Conservation (phyloP, 2,888 invertebrate genomes). For the Margaritifera margaritifera region DNA sequence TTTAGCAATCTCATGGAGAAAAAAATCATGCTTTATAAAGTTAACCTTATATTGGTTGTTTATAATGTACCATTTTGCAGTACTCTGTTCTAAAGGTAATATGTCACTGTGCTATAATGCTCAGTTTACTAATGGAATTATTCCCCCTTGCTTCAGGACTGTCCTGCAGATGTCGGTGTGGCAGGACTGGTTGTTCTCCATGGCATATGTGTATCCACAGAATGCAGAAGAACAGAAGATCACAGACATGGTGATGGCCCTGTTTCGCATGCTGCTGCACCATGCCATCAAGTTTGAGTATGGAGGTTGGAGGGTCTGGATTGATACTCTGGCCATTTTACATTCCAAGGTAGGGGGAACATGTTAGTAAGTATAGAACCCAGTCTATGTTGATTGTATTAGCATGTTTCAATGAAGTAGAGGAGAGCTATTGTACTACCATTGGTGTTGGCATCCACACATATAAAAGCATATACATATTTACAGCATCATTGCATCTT, state of each 20-base stretch:
- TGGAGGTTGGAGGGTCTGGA: slow-evolving; percentile 99
- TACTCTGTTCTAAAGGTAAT: not conserved
- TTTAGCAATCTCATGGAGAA: too few species aligned
- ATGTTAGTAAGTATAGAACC: not conserved
- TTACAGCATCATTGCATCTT: too few species aligned
- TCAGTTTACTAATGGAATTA: too few species aligned
- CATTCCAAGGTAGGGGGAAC: slow-evolving; percentile 90
- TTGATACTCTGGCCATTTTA: slow-evolving; percentile 98
- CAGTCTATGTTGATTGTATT: not conserved
- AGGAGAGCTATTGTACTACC: not conserved
- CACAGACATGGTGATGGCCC: slow-evolving; percentile 97
- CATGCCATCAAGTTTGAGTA: slow-evolving; percentile 99
- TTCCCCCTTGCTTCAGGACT: slow-evolving; percentile 75
- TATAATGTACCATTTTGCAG: too few species aligned
- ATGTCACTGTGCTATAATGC: too few species aligned
- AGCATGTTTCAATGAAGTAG: not conserved
- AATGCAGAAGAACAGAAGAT: slow-evolving; percentile 96
- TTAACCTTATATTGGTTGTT: too few species aligned
- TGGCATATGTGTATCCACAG: slow-evolving; percentile 96
- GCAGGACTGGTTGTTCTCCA: slow-evolving; percentile 97
- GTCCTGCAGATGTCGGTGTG: slow-evolving; percentile 99
- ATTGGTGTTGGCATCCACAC: not conserved
- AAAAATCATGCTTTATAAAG: too few species aligned
- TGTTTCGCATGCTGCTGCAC: slow-evolving; percentile 97
- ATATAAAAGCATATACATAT: too few species aligned